phyloP scores from a whole-genome alignment of 2,113 vertebrate genomes.

The Crotophaga sulcirostris region DNA sequence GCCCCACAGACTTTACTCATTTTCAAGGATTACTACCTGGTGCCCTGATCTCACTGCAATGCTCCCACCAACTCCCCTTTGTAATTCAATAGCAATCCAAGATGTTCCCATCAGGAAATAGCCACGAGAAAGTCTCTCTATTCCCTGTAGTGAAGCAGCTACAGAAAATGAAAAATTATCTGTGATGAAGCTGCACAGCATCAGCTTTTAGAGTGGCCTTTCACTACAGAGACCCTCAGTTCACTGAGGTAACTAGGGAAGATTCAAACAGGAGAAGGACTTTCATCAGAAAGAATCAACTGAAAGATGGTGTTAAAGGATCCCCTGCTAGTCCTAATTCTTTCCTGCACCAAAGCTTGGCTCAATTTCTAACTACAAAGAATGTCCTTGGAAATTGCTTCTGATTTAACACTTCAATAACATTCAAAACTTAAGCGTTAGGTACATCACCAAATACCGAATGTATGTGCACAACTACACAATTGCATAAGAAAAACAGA shows the following conservation, averaged over 20 bases:
- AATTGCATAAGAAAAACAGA: not conserved
- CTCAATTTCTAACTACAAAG: not conserved
- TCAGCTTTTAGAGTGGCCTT: not conserved
- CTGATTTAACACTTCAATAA: not conserved
- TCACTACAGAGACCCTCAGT: not conserved
- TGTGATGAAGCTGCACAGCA: not conserved
- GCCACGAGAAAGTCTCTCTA: not conserved
- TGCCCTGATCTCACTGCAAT: too few species aligned
- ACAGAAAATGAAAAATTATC: not conserved
- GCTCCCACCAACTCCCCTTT: not conserved
- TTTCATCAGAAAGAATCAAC: not conserved
- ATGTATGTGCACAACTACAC: not conserved
- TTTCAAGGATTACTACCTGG: not conserved
- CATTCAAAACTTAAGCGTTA: not conserved
- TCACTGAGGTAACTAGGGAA: not conserved
- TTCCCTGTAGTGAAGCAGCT: not conserved
- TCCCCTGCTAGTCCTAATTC: not conserved
- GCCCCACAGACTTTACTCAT: not conserved
- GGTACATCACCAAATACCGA: not conserved
- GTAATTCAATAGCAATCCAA: not conserved
- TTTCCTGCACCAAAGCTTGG: not conserved
- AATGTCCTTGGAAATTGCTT: not conserved
- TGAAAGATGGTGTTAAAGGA: not conserved
- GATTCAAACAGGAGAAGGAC: not conserved
- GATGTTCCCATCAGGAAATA: too few species aligned